A percentile compares a stretch with the other conserved stretches of the same genome.
Conservation (phyloP, 2,113 vertebrate species). For the Onychorhynchus coronatus region DNA sequence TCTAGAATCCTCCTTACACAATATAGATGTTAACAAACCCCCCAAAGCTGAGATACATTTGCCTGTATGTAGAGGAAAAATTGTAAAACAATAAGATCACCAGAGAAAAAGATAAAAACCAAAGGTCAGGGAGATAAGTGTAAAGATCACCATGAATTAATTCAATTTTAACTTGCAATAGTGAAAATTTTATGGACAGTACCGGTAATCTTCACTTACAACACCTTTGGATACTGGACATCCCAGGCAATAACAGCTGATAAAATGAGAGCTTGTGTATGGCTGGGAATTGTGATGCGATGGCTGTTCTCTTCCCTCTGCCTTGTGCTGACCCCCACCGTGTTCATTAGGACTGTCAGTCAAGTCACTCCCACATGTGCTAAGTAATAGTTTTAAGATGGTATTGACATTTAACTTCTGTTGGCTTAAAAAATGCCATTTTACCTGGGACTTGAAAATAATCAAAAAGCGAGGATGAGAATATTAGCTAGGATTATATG, state of each 20-base stretch:
- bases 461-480: conserved; percentile 15
- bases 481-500: conserved; percentile 21
- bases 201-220: neutral
- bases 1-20: neutral
- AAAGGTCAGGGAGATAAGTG: neutral
- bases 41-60: neutral
- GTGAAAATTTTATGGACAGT: neutral
- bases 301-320: neutral
- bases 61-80: neutral
- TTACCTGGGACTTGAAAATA: neutral
- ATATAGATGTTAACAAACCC: neutral
- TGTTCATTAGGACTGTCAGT: neutral
- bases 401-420: conserved; percentile 39
- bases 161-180: neutral
- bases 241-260: neutral
- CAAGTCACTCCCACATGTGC: neutral
- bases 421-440: conserved; percentile 26
- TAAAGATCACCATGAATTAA: neutral
- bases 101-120: neutral
- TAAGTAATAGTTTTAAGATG: conserved; percentile 44
- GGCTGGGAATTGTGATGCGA: neutral
- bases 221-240: neutral
- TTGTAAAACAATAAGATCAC: neutral
- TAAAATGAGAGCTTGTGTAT: neutral
- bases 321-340: neutral